Evolutionary conservation across 2,113 vertebrate genomes (phyloP).

Genomic region (Peromyscus californicus): DNA sequence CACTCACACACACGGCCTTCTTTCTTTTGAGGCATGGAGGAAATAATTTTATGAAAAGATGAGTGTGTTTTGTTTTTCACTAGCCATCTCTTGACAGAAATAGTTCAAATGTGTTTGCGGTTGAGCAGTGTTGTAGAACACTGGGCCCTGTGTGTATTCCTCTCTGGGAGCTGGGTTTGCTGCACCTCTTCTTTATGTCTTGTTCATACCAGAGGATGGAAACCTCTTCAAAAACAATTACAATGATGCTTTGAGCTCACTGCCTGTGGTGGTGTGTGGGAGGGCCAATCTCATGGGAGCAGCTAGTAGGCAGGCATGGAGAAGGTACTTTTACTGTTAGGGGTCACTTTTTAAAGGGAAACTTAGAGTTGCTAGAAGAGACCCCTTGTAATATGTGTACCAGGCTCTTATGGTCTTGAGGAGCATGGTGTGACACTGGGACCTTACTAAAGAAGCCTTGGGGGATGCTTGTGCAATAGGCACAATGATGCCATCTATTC

Average conservation of each 20-base stretch:
- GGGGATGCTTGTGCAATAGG: not conserved
- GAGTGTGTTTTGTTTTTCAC: not conserved
- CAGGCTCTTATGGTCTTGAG: not conserved
- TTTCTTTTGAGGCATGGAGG: not conserved
- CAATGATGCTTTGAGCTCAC: not conserved
- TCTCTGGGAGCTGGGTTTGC: not conserved
- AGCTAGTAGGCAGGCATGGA: too few species aligned
- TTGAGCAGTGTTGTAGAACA: not conserved
- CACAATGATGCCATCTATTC: slow-evolving; percentile 57
- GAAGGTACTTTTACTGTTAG: not conserved
- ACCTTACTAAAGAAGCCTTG: not conserved
- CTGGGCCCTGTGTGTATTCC: not conserved
- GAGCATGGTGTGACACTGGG: not conserved
- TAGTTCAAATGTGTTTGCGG: not conserved
- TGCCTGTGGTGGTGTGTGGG: not conserved
- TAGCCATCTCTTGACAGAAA: not conserved
- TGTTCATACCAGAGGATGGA: not conserved
- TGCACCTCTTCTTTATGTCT: not conserved
- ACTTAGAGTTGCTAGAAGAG: not conserved
- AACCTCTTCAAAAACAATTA: not conserved
- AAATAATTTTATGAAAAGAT: not conserved
- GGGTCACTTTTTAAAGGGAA: not conserved
- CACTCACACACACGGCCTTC: not conserved
- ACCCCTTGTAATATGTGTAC: not conserved
- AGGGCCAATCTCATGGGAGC: not conserved